Conservation (phyloP, 2,113 vertebrate species). For the Sceloporus undulatus region DNA sequence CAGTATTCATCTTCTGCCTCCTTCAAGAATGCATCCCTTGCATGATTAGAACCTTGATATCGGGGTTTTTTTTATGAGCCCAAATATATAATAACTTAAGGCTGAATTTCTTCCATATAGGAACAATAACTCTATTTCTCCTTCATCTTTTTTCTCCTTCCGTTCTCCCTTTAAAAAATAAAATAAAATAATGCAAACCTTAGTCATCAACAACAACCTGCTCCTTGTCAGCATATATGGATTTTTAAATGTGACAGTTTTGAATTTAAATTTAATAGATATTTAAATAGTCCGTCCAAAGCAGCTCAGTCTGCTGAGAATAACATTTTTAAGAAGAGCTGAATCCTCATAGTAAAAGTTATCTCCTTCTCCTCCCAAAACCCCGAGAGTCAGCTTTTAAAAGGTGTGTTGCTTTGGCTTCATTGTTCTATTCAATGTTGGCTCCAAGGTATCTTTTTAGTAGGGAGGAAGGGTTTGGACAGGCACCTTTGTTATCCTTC, state of each 20-base stretch:
- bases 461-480: no score
- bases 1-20: slow-evolving; percentile 73
- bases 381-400: slow-evolving; percentile 3
- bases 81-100: slow-evolving; percentile 30
- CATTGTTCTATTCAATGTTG: neutral
- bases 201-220: slow-evolving; percentile 53
- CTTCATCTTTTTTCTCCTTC: neutral
- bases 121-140: slow-evolving; percentile 38
- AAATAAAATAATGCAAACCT: slow-evolving; percentile 10
- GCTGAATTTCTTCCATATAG: slow-evolving; percentile 62
- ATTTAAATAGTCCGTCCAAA: slow-evolving; percentile 48
- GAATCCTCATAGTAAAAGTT: neutral
- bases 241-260: slow-evolving; percentile 46
- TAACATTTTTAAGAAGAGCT: slow-evolving; percentile 7
- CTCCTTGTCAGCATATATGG: slow-evolving; percentile 27
- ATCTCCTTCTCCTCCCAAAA: no score
- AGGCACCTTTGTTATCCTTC: no score
- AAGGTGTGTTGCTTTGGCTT: slow-evolving; percentile 23
- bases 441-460: neutral
- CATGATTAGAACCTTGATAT: slow-evolving; percentile 52
- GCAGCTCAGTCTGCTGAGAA: neutral
- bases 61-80: slow-evolving; percentile 17
- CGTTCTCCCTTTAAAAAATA: slow-evolving; percentile 19
- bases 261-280: slow-evolving; percentile 36
- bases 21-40: slow-evolving; percentile 65